phyloP scores from a whole-genome alignment of 1,140 invertebrate species.

The Eumeta japonica region DNA sequence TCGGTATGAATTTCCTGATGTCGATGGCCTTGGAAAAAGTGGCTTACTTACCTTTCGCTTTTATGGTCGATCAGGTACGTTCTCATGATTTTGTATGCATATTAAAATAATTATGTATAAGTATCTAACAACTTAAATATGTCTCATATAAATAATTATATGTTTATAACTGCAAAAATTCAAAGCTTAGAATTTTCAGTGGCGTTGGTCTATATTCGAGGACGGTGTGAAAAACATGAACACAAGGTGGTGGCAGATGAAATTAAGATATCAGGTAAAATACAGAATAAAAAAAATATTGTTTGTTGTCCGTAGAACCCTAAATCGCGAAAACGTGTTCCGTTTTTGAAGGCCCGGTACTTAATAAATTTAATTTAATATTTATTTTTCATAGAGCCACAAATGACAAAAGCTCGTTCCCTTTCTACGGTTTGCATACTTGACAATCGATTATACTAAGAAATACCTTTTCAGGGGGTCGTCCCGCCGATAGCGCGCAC shows the following conservation, averaged over 20 bases:
- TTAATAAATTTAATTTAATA: too few species aligned
- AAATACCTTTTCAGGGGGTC: slow-evolving; percentile 60
- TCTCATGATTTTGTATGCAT: not conserved
- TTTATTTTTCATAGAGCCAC: too few species aligned
- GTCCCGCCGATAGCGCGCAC: slow-evolving; percentile 68
- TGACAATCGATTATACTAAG: slow-evolving; percentile 1
- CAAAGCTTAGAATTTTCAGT: slow-evolving; percentile 49
- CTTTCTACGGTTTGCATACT: too few species aligned
- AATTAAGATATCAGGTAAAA: slow-evolving; percentile 62
- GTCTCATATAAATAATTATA: not conserved
- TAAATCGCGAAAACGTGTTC: too few species aligned
- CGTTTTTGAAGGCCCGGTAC: too few species aligned
- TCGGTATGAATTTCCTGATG: slow-evolving; percentile 79
- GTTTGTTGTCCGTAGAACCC: not conserved
- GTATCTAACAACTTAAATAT: not conserved
- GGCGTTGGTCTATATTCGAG: slow-evolving; percentile 75
- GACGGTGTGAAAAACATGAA: slow-evolving; percentile 76
- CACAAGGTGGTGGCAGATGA: slow-evolving; percentile 76
- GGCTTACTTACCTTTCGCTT: slow-evolving; percentile 76
- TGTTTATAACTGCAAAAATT: not conserved
- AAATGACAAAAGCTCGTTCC: too few species aligned
- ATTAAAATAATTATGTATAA: too few species aligned
- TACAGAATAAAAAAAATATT: too few species aligned
- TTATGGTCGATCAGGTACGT: slow-evolving; percentile 70
- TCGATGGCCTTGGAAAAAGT: slow-evolving; percentile 80